Evolutionary conservation across 2,888 invertebrate species (phyloP), one percentile per base, ranked within the genome.

Genomic region (Eilema caniola): DNA sequence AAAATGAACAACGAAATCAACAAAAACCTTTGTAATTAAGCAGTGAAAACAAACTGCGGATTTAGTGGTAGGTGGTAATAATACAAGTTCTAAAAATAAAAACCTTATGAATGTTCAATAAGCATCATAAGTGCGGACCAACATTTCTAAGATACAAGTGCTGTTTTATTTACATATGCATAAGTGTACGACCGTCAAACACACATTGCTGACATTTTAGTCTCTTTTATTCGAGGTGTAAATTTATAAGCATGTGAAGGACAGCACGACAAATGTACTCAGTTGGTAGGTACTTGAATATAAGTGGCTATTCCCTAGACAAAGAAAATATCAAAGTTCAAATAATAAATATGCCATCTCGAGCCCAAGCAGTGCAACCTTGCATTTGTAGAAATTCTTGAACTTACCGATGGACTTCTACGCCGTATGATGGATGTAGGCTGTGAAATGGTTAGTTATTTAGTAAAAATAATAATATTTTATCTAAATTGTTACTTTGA

Each of bases 391-490:
- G 53, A 71, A 31, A n/a, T 28, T 41, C 62, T 53, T 20, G 20
- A 74, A 83, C 82, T 84, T 79, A 84, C 83, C 84, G 80, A 73
- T 81, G 76, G 23, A 84, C 73, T 79, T 83, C 76, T 65, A 85
- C 70, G 65, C 63, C 76, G 67, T 76, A 72, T 47, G 74, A 63
- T 20, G 78, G 75, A 69, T 73, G 75, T 62, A 75, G 74, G 74
- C 84, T 85, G 83, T 74, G 80, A 83, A 70, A 74, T 74, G 24
- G 23, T 62, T 66, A 56, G 33, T 28, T n/a, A 20, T 31, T 61
- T 33, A 61, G 28, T 33, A 20, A 31, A 1, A 1, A n/a, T 10
- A 2, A 53, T 20, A 16, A 4, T 41, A 16, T 20, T 53, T 53
- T n/a, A 53, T 53, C 8, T n/a, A 16, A 41, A 41, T 41, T 0